Evolutionary conservation across 2,888 invertebrate species (phyloP).

Genomic region (Emmelina monodactyla): DNA sequence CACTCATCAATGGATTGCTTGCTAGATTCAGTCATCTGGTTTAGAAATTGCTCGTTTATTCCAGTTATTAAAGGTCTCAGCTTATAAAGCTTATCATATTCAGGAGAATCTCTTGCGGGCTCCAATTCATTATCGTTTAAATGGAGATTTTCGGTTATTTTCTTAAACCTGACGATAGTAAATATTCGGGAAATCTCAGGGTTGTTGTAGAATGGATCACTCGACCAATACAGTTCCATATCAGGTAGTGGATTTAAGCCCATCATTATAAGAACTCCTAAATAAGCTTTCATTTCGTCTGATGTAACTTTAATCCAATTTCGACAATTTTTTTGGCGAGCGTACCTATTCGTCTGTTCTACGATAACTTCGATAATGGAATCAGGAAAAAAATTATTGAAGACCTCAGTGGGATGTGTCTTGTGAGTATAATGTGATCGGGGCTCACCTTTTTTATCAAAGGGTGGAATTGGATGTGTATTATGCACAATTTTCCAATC

Average conservation of each 20-base stretch:
- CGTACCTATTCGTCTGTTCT: slow-evolving; percentile 6
- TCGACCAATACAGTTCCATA: slow-evolving; percentile 18
- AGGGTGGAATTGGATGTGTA: neutral
- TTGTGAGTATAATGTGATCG: slow-evolving; percentile 3
- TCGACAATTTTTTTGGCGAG: slow-evolving; percentile 8
- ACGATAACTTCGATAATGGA: slow-evolving; percentile 4
- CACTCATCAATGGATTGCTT: slow-evolving; percentile 13
- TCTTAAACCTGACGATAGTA: slow-evolving; percentile 19
- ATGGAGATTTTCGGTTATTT: slow-evolving; percentile 20
- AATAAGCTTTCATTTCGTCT: slow-evolving; percentile 11
- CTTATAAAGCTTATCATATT: slow-evolving; percentile 8
- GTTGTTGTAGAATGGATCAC: slow-evolving; percentile 19
- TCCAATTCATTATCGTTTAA: slow-evolving; percentile 16
- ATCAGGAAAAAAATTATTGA: slow-evolving; percentile 7
- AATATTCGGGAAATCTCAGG: slow-evolving; percentile 15
- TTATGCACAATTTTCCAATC: neutral
- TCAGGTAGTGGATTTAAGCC: slow-evolving; percentile 18
- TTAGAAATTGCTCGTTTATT: slow-evolving; percentile 1
- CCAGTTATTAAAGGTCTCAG: slow-evolving; percentile 4
- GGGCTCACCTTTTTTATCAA: slow-evolving; percentile 1
- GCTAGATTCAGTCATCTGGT: slow-evolving; percentile 3
- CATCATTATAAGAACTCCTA: slow-evolving; percentile 18
- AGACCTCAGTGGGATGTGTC: slow-evolving; percentile 4
- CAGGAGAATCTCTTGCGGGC: slow-evolving; percentile 9
- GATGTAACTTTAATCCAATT: slow-evolving; percentile 5